These are phyloP conservation scores for Aphidoletes aphidimyza DNA, from an alignment of 2,888 invertebrate genomes.

Conservation along the genomic window DNA sequence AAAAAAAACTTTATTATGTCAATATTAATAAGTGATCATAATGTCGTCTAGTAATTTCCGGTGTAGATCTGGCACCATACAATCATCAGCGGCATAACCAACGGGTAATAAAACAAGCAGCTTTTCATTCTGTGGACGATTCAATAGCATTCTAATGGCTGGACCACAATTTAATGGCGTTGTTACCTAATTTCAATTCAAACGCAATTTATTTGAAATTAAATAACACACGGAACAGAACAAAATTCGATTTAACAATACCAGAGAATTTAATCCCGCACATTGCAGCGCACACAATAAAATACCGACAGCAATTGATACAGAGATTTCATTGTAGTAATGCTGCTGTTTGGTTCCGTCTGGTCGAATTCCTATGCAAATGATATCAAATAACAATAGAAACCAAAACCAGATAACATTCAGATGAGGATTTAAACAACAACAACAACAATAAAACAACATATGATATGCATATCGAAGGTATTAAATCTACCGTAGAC, in stretches of 20 bases:
- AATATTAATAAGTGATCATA: conserved; percentile 68
- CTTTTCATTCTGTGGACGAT: conserved; percentile 84
- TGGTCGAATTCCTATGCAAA: conserved; percentile 64
- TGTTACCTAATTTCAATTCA: conserved; percentile 69
- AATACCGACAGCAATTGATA: conserved; percentile 84
- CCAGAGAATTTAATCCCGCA: conserved; percentile 80
- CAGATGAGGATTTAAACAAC: not conserved
- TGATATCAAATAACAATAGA: too few relatives aligned
- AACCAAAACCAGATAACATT: too few relatives aligned
- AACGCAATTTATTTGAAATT: too few relatives aligned
- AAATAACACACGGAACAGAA: too few relatives aligned
- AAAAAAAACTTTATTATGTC: not conserved
- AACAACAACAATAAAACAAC: too few relatives aligned
- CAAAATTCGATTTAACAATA: not conserved
- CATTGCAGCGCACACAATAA: conserved; percentile 88
- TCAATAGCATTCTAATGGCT: conserved; percentile 77
- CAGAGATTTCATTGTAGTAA: conserved; percentile 92
- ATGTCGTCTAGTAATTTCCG: conserved; percentile 81
- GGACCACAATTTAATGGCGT: conserved; percentile 93
- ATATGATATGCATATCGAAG: conserved; percentile 58
- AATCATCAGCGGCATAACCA: conserved; percentile 82
- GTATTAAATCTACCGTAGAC: conserved; percentile 69
- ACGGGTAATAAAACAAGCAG: conserved; percentile 84
- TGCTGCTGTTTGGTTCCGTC: conserved; percentile 81
- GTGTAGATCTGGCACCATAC: conserved; percentile 79